Conservation (phyloP, 2,113 vertebrate genomes). For the Hiodon tergisus region DNA sequence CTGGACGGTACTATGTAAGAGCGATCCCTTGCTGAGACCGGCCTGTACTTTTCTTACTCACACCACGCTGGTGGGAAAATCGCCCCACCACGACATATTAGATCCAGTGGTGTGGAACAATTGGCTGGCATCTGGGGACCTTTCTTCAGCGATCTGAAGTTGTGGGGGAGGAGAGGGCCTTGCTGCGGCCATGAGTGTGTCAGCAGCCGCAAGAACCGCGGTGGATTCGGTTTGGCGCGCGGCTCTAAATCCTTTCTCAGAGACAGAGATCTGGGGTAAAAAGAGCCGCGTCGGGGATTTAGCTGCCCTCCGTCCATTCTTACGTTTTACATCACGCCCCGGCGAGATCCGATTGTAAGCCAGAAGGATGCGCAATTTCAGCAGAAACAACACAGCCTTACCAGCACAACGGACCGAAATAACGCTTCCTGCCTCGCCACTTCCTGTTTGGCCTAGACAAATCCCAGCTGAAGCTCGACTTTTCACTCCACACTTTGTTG, state of each 20-base stretch:
- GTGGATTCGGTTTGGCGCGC: too few relatives aligned
- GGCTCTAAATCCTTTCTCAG: background rate
- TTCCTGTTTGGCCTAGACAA: slow-evolving; percentile 63
- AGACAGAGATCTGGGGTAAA: background rate
- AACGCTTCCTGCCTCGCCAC: slow-evolving; percentile 45
- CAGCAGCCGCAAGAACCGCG: too few relatives aligned
- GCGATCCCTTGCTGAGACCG: too few relatives aligned
- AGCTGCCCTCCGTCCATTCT: background rate
- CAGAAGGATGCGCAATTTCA: background rate
- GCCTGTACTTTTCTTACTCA: too few relatives aligned
- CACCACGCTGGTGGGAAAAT: too few relatives aligned
- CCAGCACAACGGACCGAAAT: slow-evolving; percentile 53
- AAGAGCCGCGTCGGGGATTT: background rate
- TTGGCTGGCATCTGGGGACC: too few relatives aligned
- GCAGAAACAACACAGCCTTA: slow-evolving; percentile 57
- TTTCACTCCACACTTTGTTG: slow-evolving; percentile 37
- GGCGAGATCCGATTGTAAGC: background rate
- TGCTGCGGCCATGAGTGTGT: too few relatives aligned
- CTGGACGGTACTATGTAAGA: too few relatives aligned
- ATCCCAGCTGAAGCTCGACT: slow-evolving; percentile 57
- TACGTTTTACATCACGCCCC: slow-evolving; percentile 3
- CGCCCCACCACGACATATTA: too few relatives aligned
- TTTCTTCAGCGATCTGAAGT: too few relatives aligned
- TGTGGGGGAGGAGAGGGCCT: too few relatives aligned
- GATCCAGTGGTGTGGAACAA: too few relatives aligned